Conservation (phyloP, 2,888 invertebrate species). For the Xestia rhomboidea region DNA sequence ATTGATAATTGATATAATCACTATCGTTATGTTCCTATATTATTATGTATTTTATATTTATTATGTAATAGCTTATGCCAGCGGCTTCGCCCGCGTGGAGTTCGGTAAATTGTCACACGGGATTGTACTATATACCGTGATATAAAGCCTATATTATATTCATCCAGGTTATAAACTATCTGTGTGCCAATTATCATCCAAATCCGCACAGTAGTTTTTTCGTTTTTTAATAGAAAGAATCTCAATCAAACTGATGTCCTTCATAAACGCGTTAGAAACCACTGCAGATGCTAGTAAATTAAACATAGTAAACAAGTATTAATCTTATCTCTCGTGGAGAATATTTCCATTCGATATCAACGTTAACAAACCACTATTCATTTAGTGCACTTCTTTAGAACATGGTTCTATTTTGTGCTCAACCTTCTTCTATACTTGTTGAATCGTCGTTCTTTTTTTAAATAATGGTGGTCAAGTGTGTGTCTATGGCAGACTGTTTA, state of each 20-base stretch:
- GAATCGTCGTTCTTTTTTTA: neutral
- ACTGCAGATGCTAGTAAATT: constrained; percentile 26
- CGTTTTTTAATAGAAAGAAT: neutral
- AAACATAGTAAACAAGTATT: constrained; percentile 48
- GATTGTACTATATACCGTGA: too few relatives aligned
- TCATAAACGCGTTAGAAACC: constrained; percentile 8
- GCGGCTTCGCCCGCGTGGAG: too few relatives aligned
- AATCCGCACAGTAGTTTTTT: too few relatives aligned
- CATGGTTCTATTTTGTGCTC: constrained; percentile 4
- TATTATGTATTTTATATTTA: neutral
- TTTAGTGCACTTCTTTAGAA: constrained; percentile 30
- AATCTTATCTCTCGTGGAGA: constrained; percentile 65
- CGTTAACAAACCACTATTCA: constrained; percentile 13
- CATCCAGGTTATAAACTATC: too few relatives aligned
- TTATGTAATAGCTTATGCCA: too few relatives aligned
- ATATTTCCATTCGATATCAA: constrained; percentile 67
- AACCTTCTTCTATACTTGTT: constrained; percentile 10
- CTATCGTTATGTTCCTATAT: too few relatives aligned
- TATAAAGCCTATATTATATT: too few relatives aligned
- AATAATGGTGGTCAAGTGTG: neutral
- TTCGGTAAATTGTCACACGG: too few relatives aligned
- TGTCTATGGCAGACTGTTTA: constrained; percentile 1
- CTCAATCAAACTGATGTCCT: neutral
- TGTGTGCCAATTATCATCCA: too few relatives aligned
- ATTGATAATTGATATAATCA: constrained; percentile 7